A percentile compares a stretch with the other conserved stretches of the same genome.
These are phyloP conservation scores for Chroicocephalus ridibundus DNA, from an alignment of 2,113 vertebrate genomes.

Conservation along the genomic window DNA sequence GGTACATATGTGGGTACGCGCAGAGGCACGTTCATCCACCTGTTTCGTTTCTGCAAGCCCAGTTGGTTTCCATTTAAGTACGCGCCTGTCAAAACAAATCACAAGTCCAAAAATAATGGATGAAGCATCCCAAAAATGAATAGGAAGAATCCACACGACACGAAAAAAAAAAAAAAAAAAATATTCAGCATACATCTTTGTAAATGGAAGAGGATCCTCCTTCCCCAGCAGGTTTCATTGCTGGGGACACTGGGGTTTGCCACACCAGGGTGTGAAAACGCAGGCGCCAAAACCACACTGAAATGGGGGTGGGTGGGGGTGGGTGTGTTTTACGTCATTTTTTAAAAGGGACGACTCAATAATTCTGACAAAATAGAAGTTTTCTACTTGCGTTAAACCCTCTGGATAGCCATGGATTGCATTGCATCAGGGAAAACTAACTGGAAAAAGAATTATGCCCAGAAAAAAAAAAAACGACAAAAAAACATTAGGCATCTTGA, in stretches of 20 bases:
- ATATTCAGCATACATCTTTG: neutral
- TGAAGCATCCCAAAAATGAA: constrained; percentile 15
- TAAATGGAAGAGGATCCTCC: neutral
- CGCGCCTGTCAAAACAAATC: neutral
- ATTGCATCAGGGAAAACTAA: neutral
- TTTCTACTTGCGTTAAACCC: neutral
- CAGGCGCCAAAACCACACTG: neutral
- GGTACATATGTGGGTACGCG: neutral
- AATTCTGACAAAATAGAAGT: constrained; percentile 1
- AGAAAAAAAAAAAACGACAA: neutral
- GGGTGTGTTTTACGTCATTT: neutral
- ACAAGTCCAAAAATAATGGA: neutral
- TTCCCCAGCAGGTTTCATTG: neutral
- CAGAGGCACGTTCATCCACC: neutral
- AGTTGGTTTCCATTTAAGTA: neutral
- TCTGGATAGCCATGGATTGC: neutral
- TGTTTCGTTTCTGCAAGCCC: neutral
- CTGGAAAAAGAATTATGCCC: neutral
- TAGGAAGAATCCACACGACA: neutral
- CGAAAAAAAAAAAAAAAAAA: neutral
- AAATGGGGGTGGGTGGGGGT: neutral
- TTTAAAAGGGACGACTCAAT: neutral
- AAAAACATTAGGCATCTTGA: neutral
- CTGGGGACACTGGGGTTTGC: neutral
- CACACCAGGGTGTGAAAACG: neutral